Evolutionary conservation across 2,797 vertebrate species (phyloP).

Genomic region (Anabas testudineus): DNA sequence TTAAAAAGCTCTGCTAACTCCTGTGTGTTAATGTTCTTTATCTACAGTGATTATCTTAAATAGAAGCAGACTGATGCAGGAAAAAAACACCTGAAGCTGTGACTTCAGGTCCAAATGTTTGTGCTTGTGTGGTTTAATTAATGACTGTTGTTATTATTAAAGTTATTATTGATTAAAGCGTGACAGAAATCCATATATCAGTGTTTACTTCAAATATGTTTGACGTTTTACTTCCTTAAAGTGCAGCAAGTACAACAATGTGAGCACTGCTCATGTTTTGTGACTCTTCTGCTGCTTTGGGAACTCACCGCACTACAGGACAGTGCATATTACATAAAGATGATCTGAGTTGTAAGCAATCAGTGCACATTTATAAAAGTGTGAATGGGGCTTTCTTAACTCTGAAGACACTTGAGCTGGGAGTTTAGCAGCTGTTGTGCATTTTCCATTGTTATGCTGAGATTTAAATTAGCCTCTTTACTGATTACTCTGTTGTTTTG

Average conservation of each 20-base stretch:
- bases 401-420: not conserved
- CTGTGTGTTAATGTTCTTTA: conserved; percentile 29
- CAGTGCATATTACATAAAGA: not conserved
- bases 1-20: conserved; percentile 27
- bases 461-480: conserved; percentile 22
- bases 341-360: not conserved
- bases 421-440: conserved; percentile 23
- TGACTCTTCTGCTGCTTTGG: conserved; percentile 1
- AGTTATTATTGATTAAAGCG: not conserved
- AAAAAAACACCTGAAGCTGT: not conserved
- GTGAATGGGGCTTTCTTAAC: not conserved
- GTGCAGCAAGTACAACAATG: not conserved
- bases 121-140: not conserved
- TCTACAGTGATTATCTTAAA: conserved; percentile 38
- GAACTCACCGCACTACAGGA: not conserved
- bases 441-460: conserved; percentile 5
- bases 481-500: conserved; percentile 36
- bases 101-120: not conserved
- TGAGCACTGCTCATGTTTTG: not conserved
- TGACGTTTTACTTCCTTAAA: conserved; percentile 21
- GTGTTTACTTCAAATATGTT: not conserved
- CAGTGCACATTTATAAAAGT: not conserved
- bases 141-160: not conserved
- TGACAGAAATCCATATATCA: not conserved
- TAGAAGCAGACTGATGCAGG: conserved; percentile 13